phyloP scores from a whole-genome alignment of 2,113 vertebrate species.

The Strigops habroptila region DNA sequence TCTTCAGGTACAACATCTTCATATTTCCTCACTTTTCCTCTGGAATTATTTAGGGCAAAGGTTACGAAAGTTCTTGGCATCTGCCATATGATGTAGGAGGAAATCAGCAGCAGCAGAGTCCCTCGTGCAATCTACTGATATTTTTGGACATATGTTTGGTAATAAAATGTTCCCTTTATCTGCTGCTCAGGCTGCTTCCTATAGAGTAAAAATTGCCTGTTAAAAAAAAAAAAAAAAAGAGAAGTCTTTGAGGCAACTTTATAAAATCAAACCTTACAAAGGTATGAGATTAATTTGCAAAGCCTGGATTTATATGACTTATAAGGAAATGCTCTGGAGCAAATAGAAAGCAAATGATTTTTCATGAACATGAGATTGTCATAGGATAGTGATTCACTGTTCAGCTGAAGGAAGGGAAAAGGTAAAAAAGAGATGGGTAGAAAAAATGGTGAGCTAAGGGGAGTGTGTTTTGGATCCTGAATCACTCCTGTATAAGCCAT shows the following conservation, averaged over 20 bases:
- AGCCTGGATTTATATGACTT: neutral
- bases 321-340: neutral
- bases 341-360: neutral
- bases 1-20: neutral
- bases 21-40: neutral
- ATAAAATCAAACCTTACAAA: neutral
- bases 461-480: neutral
- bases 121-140: constrained; percentile 23
- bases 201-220: neutral
- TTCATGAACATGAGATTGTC: neutral
- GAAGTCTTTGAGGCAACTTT: neutral
- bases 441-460: neutral
- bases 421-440: neutral
- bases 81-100: neutral
- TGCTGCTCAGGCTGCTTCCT: neutral
- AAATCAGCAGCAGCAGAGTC: neutral
- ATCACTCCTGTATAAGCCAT: neutral
- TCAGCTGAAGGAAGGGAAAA: neutral
- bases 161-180: neutral
- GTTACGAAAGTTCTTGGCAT: constrained; percentile 25
- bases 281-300: neutral
- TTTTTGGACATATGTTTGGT: neutral
- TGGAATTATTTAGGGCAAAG: constrained; percentile 20
- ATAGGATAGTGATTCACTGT: constrained; percentile 10
- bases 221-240: neutral